Base-by-base conservation (phyloP, 2,797 vertebrate genomes). In the Paguma larvata region DNA sequence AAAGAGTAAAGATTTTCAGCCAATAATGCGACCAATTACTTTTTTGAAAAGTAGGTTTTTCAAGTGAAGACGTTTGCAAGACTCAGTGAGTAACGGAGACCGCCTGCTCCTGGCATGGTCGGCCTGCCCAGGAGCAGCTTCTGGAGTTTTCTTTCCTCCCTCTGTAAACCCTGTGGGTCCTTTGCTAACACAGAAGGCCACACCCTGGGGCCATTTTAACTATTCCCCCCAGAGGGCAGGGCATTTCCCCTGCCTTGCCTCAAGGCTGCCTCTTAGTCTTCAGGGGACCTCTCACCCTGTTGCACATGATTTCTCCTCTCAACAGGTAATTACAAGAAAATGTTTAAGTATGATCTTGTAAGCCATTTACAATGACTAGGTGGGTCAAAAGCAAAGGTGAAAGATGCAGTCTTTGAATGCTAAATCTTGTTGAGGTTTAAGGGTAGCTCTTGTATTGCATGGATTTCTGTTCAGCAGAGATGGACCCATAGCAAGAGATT, bases 251-350 rank as follows among this genome's bases (percentile, higher is more conserved):
- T 93, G 14, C 15, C 34, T 18, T 84, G 34, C 34, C 62, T 94
- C 19, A 32, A n/a, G 53, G 30, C 15, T 70, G 16, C 62, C 63
- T 94, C 62, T 91, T 85, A 79, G 56, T 94, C 90, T 96, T 95
- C 2, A 30, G 38, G 77, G 62, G 9, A 34, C 80, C 41, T 94
- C 68, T 97, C 73, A 88, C 41, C 4, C 19, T 85, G 38, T 67
- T 59, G n/a, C n/a, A 46, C 8, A 51, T 1, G 13, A 95, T 95
- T 95, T 95, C 16, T 85, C 5, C 30, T 93, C 51, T 93, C 27
- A 85, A 91, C 11, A 79, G 9, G 53, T 95, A 96, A 95, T 96
- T 96, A 84, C 38, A 78, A 89, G 41, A 46, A 95, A 95, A 93
- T 30, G 14, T 62, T 12, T 48, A 96, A 48, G n/a, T 85, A 83